These are phyloP conservation scores for Cerastis rubricosa DNA, from an alignment of 2,888 invertebrate genomes.

Conservation along the genomic window DNA sequence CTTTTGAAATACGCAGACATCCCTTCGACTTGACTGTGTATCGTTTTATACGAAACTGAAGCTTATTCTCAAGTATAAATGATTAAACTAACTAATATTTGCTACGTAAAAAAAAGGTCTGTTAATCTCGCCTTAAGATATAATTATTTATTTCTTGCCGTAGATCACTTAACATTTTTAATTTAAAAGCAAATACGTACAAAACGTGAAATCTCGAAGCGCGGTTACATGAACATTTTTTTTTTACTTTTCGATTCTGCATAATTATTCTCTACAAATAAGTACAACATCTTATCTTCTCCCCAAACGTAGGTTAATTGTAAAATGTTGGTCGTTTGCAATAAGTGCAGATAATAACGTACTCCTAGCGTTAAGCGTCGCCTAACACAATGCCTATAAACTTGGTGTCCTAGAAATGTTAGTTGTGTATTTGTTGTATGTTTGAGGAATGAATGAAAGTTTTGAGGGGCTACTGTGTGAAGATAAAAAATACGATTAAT, in stretches of 20 bases:
- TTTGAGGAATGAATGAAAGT: conserved; percentile 15
- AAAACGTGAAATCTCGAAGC: too few relatives aligned
- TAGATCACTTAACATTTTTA: neutral
- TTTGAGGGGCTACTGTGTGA: conserved; percentile 26
- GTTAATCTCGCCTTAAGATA: neutral
- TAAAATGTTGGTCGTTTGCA: conserved; percentile 57
- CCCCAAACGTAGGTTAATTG: conserved; percentile 56
- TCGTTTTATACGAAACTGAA: neutral
- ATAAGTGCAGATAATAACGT: conserved; percentile 64
- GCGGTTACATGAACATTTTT: neutral
- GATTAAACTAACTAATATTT: neutral
- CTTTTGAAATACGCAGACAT: neutral
- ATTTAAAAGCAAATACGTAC: neutral
- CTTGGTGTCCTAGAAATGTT: conserved; percentile 40
- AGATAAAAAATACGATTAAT: too few relatives aligned
- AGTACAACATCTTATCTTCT: conserved; percentile 16
- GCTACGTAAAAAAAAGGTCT: neutral
- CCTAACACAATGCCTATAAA: conserved; percentile 66
- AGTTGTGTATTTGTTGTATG: conserved; percentile 33
- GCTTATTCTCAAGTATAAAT: neutral
- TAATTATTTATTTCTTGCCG: neutral
- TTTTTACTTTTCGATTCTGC: neutral
- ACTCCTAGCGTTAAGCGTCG: conserved; percentile 54
- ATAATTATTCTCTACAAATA: neutral
- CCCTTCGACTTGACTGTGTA: neutral